Evolutionary conservation across 2,113 vertebrate genomes (phyloP).

Genomic region (Aramus guarauna): DNA sequence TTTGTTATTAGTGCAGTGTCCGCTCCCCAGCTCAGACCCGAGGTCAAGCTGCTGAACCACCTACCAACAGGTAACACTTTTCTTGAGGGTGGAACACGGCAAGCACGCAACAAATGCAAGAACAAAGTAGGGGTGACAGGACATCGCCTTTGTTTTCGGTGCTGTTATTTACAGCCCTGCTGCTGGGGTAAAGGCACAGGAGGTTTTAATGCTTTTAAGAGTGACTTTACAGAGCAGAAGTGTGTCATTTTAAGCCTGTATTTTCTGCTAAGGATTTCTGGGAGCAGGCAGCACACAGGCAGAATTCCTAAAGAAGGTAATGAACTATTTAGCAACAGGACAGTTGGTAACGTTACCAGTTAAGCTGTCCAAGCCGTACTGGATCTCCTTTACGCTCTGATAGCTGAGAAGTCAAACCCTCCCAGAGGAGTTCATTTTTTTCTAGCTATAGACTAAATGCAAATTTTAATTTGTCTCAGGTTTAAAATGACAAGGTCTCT

Average conservation of each 20-base stretch:
- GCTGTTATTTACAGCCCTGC: neutral
- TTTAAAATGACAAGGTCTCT: neutral
- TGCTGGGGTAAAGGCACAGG: neutral
- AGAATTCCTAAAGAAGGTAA: neutral
- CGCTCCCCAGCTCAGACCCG: neutral
- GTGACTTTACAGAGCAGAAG: neutral
- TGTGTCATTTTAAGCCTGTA: neutral
- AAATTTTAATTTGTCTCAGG: neutral
- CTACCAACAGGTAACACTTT: rapidly evolving
- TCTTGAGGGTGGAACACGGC: neutral
- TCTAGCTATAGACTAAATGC: neutral
- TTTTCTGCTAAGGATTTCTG: neutral
- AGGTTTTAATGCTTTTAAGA: neutral
- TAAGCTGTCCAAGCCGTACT: neutral
- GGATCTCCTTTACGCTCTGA: neutral
- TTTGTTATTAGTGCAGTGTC: neutral
- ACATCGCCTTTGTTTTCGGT: rapidly evolving
- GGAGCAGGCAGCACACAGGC: neutral
- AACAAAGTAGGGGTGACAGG: rapidly evolving
- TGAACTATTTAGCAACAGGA: neutral
- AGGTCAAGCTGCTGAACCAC: neutral
- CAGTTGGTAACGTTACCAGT: rapidly evolving
- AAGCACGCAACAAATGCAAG: neutral
- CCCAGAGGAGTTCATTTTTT: rapidly evolving
- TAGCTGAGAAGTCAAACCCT: neutral